A percentile compares a stretch with the other conserved stretches of the same genome.
These are phyloP conservation scores for Chrysopilus asiliformis DNA, from an alignment of 2,888 invertebrate genomes.

Conservation along the genomic window DNA sequence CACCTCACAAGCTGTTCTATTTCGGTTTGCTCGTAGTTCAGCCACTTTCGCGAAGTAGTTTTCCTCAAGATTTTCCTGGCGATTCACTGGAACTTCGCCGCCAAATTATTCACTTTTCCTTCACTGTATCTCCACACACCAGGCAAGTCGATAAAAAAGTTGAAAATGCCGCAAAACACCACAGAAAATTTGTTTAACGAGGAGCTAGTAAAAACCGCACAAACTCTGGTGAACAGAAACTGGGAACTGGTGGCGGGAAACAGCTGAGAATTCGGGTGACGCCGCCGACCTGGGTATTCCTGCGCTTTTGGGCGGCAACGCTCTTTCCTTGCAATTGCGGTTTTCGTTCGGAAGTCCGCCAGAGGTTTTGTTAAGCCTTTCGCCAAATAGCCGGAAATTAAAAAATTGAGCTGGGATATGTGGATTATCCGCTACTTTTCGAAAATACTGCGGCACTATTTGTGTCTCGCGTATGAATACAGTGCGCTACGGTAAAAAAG, in stretches of 20 bases:
- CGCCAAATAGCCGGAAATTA: background rate
- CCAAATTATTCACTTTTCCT: no score
- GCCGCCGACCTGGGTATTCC: constrained; percentile 29
- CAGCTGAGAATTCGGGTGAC: constrained; percentile 46
- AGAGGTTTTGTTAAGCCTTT: background rate
- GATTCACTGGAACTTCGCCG: no score
- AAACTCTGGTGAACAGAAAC: no score
- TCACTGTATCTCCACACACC: no score
- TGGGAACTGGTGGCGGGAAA: constrained; percentile 55
- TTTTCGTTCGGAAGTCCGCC: background rate
- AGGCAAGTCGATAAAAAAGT: no score
- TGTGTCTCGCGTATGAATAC: constrained; percentile 29
- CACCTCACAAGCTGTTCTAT: no score
- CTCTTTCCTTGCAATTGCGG: background rate
- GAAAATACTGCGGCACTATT: constrained; percentile 11
- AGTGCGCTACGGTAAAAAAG: constrained; percentile 21
- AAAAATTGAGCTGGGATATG: background rate
- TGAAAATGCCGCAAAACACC: no score
- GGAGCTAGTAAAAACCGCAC: no score
- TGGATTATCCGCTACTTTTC: background rate
- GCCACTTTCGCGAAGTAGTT: no score
- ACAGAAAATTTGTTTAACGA: no score
- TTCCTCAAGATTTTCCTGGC: no score
- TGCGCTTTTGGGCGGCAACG: constrained; percentile 15
- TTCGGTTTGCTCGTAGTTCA: no score